Base-by-base conservation (phyloP, 2,113 vertebrate genomes). In the Shinisaurus crocodilurus region DNA sequence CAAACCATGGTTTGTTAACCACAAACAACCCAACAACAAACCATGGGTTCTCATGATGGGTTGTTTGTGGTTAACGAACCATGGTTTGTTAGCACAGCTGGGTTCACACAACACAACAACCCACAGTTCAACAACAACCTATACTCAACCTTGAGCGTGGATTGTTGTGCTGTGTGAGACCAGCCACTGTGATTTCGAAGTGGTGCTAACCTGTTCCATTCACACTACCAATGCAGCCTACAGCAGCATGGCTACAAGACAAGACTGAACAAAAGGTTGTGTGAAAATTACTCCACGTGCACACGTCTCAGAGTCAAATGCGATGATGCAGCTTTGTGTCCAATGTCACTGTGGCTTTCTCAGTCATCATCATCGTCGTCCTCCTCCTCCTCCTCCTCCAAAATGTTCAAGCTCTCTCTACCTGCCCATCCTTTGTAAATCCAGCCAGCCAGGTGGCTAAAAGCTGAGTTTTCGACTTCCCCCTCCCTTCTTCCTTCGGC, bases 381-480 rank as follows among this genome's bases (percentile, higher is more conserved):
- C 29, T n/a, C 6, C 29, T 75, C 16, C 18, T 80, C 5, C 25
- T 29, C 5, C 8, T 9, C 7, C 23, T 65, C 63, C 9, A 34
- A 88, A 82, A 83, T 45, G 18, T 23, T 79, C 45, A 79, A 79
- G 34, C 60, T 76, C 15, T 37, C 40, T 48, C 37, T 81, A 48
- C 50, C 82, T 93, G 29, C 4, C 25, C 87, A 23, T 43, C 25
- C 40, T 88, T 74, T 84, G 9, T 25, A 96, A 90, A 67, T 0
- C 60, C 60, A 91, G 54, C 48, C 60, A 92, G 54, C 54, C 25
- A 70, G 0, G 8, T 57, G 9, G 79, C 67, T 91, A 79, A 93
- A 88, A n/a, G 69, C 43, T 6, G 16, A 48, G 27, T 1, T 79
- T 57, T 85, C 29, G 79, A 32, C 60, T 91, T 43, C 23, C 5